Conservation (phyloP, 2,797 vertebrate species). For the Gymnodraco acuticeps region DNA sequence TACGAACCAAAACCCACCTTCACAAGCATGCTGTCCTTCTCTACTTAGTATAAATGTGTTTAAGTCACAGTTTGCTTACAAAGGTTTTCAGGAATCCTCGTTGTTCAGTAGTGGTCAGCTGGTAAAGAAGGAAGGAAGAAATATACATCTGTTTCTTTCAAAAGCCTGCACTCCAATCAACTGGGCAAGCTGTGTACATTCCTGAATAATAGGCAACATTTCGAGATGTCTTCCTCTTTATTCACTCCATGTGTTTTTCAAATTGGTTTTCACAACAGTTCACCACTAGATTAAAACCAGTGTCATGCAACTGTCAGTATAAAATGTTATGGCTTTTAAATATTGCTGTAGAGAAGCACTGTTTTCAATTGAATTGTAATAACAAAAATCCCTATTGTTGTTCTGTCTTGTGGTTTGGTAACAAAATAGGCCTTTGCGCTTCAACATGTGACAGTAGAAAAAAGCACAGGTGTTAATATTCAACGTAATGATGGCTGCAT, state of each 20-base stretch:
- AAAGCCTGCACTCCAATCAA: constrained; percentile 24
- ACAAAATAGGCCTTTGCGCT: not conserved
- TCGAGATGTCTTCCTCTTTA: constrained; percentile 39
- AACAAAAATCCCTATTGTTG: not conserved
- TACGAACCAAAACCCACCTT: constrained; percentile 51
- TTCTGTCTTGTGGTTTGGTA: not conserved
- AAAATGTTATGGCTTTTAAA: constrained; percentile 18
- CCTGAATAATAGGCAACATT: constrained; percentile 43
- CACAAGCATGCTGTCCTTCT: constrained; percentile 45
- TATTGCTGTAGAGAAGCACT: constrained; percentile 12
- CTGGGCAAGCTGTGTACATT: constrained; percentile 54
- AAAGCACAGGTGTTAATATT: not conserved
- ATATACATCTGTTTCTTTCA: constrained; percentile 24
- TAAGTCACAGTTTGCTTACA: too few relatives aligned
- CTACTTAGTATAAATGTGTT: constrained; percentile 5
- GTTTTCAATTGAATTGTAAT: not conserved
- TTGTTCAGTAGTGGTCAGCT: constrained; percentile 15
- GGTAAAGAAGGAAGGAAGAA: not conserved
- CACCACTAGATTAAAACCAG: constrained; percentile 18
- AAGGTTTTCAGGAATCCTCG: constrained; percentile 10
- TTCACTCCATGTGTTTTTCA: constrained; percentile 37
- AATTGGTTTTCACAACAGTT: constrained; percentile 33
- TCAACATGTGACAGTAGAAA: not conserved
- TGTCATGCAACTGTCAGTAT: constrained; percentile 18
- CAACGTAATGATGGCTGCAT: not conserved